A percentile compares a stretch with the other conserved stretches of the same genome.
phyloP scores from a whole-genome alignment of 2,797 vertebrate species.

The Oophaga sylvatica region DNA sequence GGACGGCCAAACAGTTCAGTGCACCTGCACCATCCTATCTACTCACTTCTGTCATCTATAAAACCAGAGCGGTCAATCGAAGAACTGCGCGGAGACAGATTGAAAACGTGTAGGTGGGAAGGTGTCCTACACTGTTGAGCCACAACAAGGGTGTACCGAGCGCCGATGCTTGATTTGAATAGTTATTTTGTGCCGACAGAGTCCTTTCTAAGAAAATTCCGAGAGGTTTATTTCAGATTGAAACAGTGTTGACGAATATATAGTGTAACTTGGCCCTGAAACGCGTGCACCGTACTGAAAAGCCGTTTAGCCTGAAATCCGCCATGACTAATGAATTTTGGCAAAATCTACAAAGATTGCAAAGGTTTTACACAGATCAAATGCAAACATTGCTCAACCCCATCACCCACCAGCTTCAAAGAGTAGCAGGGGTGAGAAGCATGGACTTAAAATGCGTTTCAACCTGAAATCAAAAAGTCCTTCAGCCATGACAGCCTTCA shows the following conservation, averaged over 20 bases:
- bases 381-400: not conserved
- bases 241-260: slow-evolving; percentile 16
- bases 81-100: no score
- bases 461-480: not conserved
- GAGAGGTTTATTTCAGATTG: slow-evolving; percentile 22
- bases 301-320: slow-evolving; percentile 17
- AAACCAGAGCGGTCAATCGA: no score
- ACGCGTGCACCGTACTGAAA: not conserved
- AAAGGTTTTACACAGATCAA: not conserved
- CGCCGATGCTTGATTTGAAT: no score
- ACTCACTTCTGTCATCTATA: no score
- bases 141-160: no score
- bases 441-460: not conserved
- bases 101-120: no score
- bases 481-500: not conserved
- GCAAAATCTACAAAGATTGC: slow-evolving; percentile 10
- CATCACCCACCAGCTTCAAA: not conserved
- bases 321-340: slow-evolving; percentile 20
- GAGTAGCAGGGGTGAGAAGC: not conserved
- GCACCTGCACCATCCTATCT: no score
- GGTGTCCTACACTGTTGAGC: no score
- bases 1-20: no score
- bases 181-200: no score
- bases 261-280: slow-evolving; percentile 29
- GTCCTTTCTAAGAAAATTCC: slow-evolving; percentile 28